A percentile compares a stretch with the other conserved stretches of the same genome.
These are phyloP conservation scores for Neotoma lepida DNA, from an alignment of 2,113 vertebrate genomes.

Conservation along the genomic window DNA sequence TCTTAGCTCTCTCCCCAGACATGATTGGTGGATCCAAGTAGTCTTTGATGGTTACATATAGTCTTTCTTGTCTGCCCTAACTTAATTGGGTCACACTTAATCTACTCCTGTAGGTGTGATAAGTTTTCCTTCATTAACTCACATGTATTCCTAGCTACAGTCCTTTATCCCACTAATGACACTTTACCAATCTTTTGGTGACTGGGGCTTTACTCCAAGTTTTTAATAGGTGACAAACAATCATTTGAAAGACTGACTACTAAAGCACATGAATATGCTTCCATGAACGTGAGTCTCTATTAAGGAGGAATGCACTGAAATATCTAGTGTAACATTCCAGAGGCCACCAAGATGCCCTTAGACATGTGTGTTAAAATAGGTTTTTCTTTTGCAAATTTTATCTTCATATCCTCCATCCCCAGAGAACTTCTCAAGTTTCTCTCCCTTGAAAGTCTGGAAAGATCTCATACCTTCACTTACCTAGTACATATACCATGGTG, in stretches of 20 bases:
- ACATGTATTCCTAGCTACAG: background rate
- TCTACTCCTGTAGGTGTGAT: background rate
- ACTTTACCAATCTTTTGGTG: background rate
- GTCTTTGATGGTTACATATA: background rate
- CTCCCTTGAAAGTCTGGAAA: background rate
- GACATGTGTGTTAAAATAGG: background rate
- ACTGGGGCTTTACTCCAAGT: background rate
- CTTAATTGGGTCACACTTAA: background rate
- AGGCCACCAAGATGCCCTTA: background rate
- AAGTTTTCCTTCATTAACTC: background rate
- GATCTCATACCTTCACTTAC: background rate
- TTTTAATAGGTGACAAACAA: background rate
- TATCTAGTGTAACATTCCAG: background rate
- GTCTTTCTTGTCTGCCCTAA: background rate
- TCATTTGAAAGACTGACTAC: background rate
- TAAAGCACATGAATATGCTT: background rate
- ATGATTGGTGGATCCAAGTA: background rate
- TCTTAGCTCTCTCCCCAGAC: too few species aligned
- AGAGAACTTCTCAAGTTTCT: background rate
- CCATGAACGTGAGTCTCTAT: too few species aligned
- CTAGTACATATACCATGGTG: background rate
- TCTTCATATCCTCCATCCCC: background rate
- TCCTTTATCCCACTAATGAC: background rate
- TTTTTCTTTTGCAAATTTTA: background rate
- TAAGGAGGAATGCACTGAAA: background rate